Evolutionary conservation across 2,113 vertebrate species (phyloP).

Genomic region (Tragelaphus strepsiceros): DNA sequence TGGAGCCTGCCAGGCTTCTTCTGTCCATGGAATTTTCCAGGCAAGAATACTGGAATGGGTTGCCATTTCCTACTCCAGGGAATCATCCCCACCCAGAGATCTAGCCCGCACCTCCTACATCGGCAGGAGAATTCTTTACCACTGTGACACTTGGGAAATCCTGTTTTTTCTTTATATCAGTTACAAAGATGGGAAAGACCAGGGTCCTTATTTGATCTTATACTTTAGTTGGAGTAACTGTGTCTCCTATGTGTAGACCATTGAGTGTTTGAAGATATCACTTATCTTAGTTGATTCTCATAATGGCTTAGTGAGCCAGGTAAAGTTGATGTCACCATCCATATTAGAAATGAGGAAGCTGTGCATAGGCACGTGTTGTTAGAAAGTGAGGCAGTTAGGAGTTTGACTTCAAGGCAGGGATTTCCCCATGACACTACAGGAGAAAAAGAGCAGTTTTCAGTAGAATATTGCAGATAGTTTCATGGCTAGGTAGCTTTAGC

Average conservation of each 20-base stretch:
- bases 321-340: background rate
- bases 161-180: background rate
- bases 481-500: background rate
- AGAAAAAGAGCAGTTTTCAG: background rate
- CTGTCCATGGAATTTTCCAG: background rate
- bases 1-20: background rate
- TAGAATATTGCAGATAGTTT: background rate
- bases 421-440: background rate
- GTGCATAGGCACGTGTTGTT: background rate
- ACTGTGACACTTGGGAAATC: background rate
- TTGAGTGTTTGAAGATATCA: background rate
- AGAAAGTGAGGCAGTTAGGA: background rate
- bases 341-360: background rate
- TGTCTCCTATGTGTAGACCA: background rate
- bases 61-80: background rate
- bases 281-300: background rate
- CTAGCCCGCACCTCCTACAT: accelerated
- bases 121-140: background rate
- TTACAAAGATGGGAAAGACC: background rate
- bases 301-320: background rate
- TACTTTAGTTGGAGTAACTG: background rate
- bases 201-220: background rate
- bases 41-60: background rate
- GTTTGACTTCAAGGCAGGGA: background rate
- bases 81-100: background rate